phyloP scores from a whole-genome alignment of 1,140 invertebrate genomes.

The Teleogryllus occipitalis region DNA sequence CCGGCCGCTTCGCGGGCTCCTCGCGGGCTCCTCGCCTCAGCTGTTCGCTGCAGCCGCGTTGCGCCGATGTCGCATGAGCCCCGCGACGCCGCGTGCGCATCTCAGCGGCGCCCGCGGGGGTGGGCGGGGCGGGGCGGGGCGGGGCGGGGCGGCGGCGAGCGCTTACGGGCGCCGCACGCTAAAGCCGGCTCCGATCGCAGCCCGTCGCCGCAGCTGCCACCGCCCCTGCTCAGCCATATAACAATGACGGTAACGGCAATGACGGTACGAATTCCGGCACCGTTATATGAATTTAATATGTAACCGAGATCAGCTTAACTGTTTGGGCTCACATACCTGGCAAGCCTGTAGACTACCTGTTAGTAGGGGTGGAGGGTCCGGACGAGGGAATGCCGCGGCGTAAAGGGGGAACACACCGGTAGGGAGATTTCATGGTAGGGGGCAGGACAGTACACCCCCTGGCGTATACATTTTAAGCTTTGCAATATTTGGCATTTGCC shows the following conservation, averaged over 20 bases:
- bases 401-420: neutral
- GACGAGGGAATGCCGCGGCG: neutral
- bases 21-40: too few species aligned
- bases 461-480: neutral
- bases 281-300: constrained; percentile 2
- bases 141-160: too few species aligned
- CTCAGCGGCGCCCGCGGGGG: neutral
- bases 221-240: neutral
- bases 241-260: neutral
- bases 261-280: neutral
- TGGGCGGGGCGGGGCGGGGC: neutral
- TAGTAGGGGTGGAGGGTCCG: neutral
- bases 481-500: constrained; percentile 4
- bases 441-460: neutral
- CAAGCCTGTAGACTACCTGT: neutral
- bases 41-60: neutral
- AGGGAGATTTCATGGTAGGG: neutral
- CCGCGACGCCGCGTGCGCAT: neutral
- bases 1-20: too few species aligned
- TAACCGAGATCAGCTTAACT: constrained; percentile 4
- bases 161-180: too few species aligned
- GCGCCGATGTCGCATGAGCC: too few species aligned
- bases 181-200: too few species aligned
- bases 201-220: too few species aligned
- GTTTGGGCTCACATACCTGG: neutral